Evolutionary conservation across 2,113 vertebrate species (phyloP).

Genomic region (Taurulus bubalis): DNA sequence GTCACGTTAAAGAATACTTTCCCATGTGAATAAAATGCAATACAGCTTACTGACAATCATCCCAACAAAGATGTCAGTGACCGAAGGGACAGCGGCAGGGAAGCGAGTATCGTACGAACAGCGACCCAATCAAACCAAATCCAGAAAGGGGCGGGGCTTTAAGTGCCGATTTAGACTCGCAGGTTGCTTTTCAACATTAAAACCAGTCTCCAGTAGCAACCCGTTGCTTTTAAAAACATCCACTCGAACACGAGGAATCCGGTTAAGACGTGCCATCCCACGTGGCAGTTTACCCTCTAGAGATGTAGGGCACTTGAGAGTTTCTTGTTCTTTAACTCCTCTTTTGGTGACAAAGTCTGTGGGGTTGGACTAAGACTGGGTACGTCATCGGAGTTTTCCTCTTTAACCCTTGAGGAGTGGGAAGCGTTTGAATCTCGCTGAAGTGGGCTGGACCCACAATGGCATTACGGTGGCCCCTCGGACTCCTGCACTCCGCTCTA

Average conservation of each 20-base stretch:
- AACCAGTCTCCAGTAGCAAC: not conserved
- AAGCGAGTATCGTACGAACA: not conserved
- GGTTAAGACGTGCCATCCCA: constrained; percentile 7
- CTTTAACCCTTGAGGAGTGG: not conserved
- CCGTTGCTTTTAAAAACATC: constrained; percentile 4
- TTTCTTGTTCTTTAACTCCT: not conserved
- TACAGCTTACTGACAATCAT: not conserved
- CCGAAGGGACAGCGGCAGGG: too few relatives aligned
- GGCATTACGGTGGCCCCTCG: not conserved
- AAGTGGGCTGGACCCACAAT: not conserved
- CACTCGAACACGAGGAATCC: not conserved
- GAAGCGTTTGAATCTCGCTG: not conserved
- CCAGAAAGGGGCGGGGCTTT: not conserved
- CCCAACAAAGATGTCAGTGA: not conserved
- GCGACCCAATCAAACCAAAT: not conserved
- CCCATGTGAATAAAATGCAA: not conserved
- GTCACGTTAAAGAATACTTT: not conserved
- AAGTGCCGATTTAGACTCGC: not conserved
- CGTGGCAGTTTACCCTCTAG: not conserved
- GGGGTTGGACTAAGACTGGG: not conserved
- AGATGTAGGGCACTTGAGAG: not conserved
- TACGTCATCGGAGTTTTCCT: not conserved
- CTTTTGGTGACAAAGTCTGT: not conserved
- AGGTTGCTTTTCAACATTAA: not conserved
- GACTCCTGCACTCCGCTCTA: not conserved